Percentiles rank a stretch among this genome's conserved stretches.
These are phyloP conservation scores for pig (Sus scrofa) DNA, from an alignment of 2,113 vertebrate genomes.

Conservation along the genomic window DNA sequence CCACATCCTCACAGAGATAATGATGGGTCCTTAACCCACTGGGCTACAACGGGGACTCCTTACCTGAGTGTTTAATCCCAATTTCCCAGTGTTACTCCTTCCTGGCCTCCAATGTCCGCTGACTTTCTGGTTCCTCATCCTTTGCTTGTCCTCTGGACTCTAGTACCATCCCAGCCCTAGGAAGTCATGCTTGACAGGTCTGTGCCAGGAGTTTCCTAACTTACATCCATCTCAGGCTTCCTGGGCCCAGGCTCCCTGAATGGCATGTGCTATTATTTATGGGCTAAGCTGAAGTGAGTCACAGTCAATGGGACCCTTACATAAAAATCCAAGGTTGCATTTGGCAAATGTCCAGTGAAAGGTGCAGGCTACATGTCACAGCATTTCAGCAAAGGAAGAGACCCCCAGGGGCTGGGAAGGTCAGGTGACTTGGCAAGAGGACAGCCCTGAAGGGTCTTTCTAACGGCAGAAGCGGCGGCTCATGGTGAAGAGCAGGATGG, in stretches of 20 bases:
- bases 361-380: not conserved
- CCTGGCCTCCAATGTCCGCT: not conserved
- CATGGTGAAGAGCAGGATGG: not conserved
- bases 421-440: not conserved
- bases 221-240: not conserved
- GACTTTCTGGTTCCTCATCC: not conserved
- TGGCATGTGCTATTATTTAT: not conserved
- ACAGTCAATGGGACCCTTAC: not conserved
- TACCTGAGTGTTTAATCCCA: not conserved
- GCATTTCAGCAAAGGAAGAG: not conserved
- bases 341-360: not conserved
- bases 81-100: rapidly evolving
- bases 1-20: no score
- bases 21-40: no score
- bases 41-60: not conserved
- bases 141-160: not conserved
- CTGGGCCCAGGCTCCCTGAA: not conserved
- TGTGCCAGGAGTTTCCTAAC: not conserved
- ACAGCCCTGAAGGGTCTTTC: not conserved
- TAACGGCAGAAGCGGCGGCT: not conserved
- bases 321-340: not conserved
- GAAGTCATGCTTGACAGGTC: not conserved
- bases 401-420: not conserved
- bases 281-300: not conserved
- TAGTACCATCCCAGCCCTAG: not conserved